Evolutionary conservation across 2,113 vertebrate genomes (phyloP).

Genomic region (Nicator chloris): DNA sequence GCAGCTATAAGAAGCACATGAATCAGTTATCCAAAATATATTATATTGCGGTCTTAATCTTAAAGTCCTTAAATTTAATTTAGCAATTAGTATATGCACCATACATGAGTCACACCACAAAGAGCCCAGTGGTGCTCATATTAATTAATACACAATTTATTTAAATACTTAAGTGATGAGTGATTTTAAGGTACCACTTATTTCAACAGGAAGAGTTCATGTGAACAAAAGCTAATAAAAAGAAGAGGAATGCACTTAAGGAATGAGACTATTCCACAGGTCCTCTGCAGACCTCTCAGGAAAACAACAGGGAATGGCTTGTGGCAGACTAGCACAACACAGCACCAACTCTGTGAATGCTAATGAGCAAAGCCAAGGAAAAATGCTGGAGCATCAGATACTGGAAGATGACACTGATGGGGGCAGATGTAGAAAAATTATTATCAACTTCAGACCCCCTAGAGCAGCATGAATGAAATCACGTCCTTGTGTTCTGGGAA

Average conservation of each 20-base stretch:
- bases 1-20: background rate
- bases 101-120: background rate
- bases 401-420: constrained; percentile 62
- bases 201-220: background rate
- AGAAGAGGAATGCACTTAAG: background rate
- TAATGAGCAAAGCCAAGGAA: constrained; percentile 57
- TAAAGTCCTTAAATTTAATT: background rate
- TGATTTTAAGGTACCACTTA: background rate
- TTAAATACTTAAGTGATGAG: background rate
- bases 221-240: constrained; percentile 1
- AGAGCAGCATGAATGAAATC: constrained; percentile 74
- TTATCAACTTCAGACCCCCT: constrained; percentile 75
- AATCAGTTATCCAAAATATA: background rate
- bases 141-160: background rate
- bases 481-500: constrained; percentile 76
- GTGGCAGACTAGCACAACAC: constrained; percentile 20
- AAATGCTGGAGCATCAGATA: constrained; percentile 12
- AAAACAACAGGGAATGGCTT: constrained; percentile 39
- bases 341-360: constrained; percentile 36
- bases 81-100: background rate
- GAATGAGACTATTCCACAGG: constrained; percentile 32
- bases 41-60: background rate
- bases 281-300: constrained; percentile 14
- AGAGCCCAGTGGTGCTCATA: background rate
- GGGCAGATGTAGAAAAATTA: constrained; percentile 74